Percentiles rank a stretch among this genome's conserved stretches.
phyloP scores from a whole-genome alignment of 2,113 vertebrate species.

The Carassius gibelio region DNA sequence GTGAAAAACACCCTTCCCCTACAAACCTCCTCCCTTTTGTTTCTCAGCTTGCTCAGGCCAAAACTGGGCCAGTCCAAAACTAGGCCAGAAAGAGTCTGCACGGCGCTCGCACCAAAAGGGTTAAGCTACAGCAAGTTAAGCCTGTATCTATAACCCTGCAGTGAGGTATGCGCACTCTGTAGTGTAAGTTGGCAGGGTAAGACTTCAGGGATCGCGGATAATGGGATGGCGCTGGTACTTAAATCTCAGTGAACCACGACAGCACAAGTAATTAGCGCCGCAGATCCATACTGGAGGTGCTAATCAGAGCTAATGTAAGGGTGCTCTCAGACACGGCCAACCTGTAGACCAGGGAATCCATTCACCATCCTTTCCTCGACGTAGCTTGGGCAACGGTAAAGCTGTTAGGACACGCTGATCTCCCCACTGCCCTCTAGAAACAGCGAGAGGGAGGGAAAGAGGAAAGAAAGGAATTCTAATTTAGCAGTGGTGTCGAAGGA shows the following conservation, averaged over 20 bases:
- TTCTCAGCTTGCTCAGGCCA: slow-evolving; percentile 7
- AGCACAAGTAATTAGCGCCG: slow-evolving; percentile 95
- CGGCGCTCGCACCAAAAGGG: background rate
- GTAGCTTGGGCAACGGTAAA: slow-evolving; percentile 31
- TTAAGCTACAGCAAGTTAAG: slow-evolving; percentile 36
- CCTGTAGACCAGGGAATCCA: slow-evolving; percentile 39
- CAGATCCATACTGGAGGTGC: slow-evolving; percentile 92
- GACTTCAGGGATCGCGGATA: slow-evolving; percentile 93
- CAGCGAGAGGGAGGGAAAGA: slow-evolving; percentile 31
- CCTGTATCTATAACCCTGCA: slow-evolving; percentile 85
- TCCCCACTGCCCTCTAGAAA: slow-evolving; percentile 19
- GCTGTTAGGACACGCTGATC: slow-evolving; percentile 22
- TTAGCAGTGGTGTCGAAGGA: slow-evolving; percentile 82
- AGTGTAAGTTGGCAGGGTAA: slow-evolving; percentile 70
- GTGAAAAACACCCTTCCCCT: slow-evolving; percentile 31
- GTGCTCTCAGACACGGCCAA: slow-evolving; percentile 74
- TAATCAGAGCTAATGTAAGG: slow-evolving; percentile 93
- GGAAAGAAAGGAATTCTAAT: slow-evolving; percentile 74
- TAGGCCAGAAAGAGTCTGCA: background rate
- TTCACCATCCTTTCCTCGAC: slow-evolving; percentile 18
- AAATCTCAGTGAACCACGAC: slow-evolving; percentile 96
- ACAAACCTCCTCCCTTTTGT: background rate
- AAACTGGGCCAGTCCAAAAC: slow-evolving; percentile 33
- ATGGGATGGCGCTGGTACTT: slow-evolving; percentile 96
- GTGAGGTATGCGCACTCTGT: slow-evolving; percentile 66